Evolutionary conservation across 2,113 vertebrate species (phyloP), one percentile per base, ranked within the genome.

Genomic region (Phylloscopus trochilus): DNA sequence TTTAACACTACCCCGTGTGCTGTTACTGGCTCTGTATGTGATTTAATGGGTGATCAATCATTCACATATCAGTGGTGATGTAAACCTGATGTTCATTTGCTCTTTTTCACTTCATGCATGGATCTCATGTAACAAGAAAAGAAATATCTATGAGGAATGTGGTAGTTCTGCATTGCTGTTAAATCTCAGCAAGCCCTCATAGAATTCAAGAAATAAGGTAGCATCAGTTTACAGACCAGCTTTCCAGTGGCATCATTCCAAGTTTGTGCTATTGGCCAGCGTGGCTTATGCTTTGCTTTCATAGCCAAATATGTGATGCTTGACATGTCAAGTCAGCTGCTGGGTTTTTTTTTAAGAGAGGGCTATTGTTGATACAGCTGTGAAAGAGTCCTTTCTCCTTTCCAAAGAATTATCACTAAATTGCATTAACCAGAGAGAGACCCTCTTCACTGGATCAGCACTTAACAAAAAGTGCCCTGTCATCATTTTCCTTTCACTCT

Each of bases 321-420:
- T 97, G 96, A 97, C 94, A 92, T 95, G 95, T 89, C 86, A 91
- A 94, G 95, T 98, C 98, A 98, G 97, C 97, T 98, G 96, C 93
- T 74, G 21, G 8, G 4, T 62, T 49, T 67, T 67, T 90, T 59
- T 68, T 58, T 13, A 81, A 92, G 56, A 87, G 66, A 82, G 52
- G 78, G 58, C 76, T 95, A 92, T 64, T 98, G 96, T 98, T 98
- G 97, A 96, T 97, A 97, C 96, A 98, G 97, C 97, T 98, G 97
- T 96, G 94, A 95, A 69, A 89, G 27, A 72, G 89, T 90, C 87
- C 83, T 82, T 70, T 95, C 87, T 51, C 79, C 82, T 90, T 80
- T 92, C 70, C 62, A 94, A 96, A 81, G 85, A 96, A 95, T 92
- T 95, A 81, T 87, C 37, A 43, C 89, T 85, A 89, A 94, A 82